Percentiles rank a stretch among this genome's conserved stretches.
These are phyloP conservation scores for Temnothorax longispinosus DNA, from an alignment of 1,140 invertebrate species.

Conservation along the genomic window DNA sequence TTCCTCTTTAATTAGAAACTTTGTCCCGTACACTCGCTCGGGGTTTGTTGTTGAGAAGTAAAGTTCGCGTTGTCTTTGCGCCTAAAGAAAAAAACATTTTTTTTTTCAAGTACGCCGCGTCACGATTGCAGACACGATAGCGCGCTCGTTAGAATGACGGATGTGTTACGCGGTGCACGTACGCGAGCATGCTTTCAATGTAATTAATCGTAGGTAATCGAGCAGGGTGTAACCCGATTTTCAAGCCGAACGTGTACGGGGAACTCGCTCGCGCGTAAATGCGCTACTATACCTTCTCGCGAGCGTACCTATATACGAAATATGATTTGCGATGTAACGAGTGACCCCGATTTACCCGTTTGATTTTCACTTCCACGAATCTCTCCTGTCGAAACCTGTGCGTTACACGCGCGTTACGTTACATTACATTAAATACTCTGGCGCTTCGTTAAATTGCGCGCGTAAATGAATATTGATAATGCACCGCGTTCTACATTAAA, in stretches of 20 bases:
- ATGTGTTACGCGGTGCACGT: conserved; percentile 40
- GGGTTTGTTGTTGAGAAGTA: neutral
- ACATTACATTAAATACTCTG: neutral
- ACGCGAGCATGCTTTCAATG: conserved; percentile 26
- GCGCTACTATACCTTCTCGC: neutral
- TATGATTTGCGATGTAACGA: conserved; percentile 6
- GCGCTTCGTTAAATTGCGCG: conserved; percentile 17
- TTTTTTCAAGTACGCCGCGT: neutral
- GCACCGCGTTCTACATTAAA: neutral
- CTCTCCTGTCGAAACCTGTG: neutral
- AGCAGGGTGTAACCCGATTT: conserved; percentile 46
- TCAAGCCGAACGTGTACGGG: neutral
- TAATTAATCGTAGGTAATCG: conserved; percentile 50
- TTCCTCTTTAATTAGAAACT: neutral
- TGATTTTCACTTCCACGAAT: conserved; percentile 19
- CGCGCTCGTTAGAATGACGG: conserved; percentile 22
- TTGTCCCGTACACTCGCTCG: neutral
- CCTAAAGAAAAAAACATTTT: too few species aligned
- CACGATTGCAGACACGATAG: neutral
- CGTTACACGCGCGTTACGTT: neutral
- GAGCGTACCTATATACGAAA: neutral
- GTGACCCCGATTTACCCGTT: conserved; percentile 35
- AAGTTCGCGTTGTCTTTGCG: neutral
- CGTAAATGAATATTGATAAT: conserved; percentile 41
- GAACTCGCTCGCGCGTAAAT: neutral